phyloP scores from a whole-genome alignment of 2,797 vertebrate species.

The Hylomyscus alleni region DNA sequence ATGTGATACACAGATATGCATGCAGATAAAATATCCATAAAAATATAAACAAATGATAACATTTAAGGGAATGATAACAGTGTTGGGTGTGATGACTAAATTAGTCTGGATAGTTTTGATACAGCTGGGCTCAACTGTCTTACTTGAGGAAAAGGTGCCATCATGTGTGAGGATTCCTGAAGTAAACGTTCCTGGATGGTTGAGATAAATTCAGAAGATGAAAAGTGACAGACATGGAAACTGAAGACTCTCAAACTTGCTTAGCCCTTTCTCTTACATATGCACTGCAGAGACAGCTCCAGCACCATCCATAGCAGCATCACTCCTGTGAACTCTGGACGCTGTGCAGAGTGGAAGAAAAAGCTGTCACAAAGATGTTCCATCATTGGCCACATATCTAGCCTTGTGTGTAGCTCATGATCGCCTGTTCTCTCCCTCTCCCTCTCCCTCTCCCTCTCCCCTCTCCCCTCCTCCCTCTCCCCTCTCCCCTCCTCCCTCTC shows the following conservation, averaged over 20 bases:
- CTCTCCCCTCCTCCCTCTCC: no score
- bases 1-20: not conserved
- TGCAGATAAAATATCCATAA: not conserved
- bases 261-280: not conserved
- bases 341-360: not conserved
- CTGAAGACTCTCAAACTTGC: not conserved
- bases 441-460: not conserved
- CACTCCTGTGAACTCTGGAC: accelerated
- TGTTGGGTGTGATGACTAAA: not conserved
- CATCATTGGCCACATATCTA: no score
- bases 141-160: accelerated
- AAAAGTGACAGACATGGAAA: accelerated
- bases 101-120: not conserved
- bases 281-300: accelerated
- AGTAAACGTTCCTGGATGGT: not conserved
- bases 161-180: not conserved
- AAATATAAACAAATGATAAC: not conserved
- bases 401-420: not conserved
- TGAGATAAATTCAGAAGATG: not conserved
- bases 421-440: no score
- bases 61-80: not conserved
- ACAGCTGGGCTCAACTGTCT: not conserved
- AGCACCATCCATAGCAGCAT: accelerated
- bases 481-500: no score
- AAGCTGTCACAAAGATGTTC: no score